A percentile compares a stretch with the other conserved stretches of the same genome.
Evolutionary conservation across 2,797 vertebrate genomes (phyloP).

Genomic region (Schizopygopsis pylzovi): DNA sequence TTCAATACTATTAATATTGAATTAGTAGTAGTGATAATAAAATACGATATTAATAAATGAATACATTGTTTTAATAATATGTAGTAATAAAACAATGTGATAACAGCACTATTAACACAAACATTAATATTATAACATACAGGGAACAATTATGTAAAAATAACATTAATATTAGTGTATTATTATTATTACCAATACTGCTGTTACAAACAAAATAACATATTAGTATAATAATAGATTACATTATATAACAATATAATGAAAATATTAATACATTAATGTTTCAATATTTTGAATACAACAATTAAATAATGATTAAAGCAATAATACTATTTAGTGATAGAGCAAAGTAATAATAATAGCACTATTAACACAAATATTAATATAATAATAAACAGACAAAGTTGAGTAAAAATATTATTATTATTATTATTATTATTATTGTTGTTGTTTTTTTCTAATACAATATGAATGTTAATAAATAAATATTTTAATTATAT

Average conservation of each 20-base stretch:
- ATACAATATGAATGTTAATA: background rate
- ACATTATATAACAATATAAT: background rate
- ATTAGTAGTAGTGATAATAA: background rate
- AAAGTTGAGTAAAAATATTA: background rate
- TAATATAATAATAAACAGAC: background rate
- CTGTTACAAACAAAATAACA: too few relatives aligned
- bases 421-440: background rate
- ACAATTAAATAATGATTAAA: background rate
- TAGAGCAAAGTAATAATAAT: background rate
- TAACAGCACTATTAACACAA: background rate
- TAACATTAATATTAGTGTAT: background rate
- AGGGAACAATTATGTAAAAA: background rate
- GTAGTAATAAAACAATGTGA: background rate
- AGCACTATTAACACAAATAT: background rate
- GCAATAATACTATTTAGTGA: background rate
- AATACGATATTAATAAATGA: background rate
- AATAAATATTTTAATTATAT: too few relatives aligned
- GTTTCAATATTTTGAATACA: background rate
- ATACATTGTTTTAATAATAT: background rate
- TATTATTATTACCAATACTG: background rate
- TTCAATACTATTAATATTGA: background rate
- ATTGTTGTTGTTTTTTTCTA: background rate
- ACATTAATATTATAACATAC: background rate
- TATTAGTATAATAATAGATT: background rate
- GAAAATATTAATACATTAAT: background rate